Base-by-base conservation (phyloP, 2,888 invertebrate genomes). In the Tachystola acroxantha region DNA sequence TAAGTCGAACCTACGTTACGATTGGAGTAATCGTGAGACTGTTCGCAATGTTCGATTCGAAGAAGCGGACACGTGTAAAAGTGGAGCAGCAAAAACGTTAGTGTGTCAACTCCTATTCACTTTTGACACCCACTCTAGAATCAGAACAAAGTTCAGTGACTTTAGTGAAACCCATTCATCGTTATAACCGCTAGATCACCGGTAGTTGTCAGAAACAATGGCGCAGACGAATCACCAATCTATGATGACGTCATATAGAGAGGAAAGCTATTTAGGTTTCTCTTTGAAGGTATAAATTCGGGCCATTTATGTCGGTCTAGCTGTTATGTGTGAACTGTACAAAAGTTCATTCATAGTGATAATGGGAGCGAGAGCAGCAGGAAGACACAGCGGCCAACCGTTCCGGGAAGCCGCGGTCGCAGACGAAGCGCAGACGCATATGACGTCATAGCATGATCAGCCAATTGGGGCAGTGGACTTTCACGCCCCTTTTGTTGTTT, bases 61-160 rank as follows among this genome's bases (percentile, higher is more conserved):
- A 47, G 50, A 45, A 35, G 39, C 25, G 37, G 37, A 45, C 57
- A 57, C 51, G 48, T 40, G 42, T 45, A 48, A 46, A 38, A 43
- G 32, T 35, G 16, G 32, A 30, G 36, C 34, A 26, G 25, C 37
- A 20, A 32, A 45, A 45, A 43, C 43, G 42, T 46, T 40, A 57
- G 53, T 56, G 51, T 57, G 60, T 57, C 53, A 55, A 48, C 54
- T 56, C 63, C 63, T 64, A 74, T 69, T 70, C 66, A 55, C 56
- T 53, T 61, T 49, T 50, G 45, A 73, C 77, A 67, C 79, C 77
- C 69, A 80, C 80, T 61, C 57, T 38, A 46, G 22, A 84, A 79
- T 66, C 71, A 69, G 80, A 70, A 58, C 80, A 78, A 73, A 82
- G 82, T 82, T 82, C 78, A 77, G 66, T 64, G 81, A 77, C 81